phyloP scores from a whole-genome alignment of 2,888 invertebrate species.

The Andrena trimmerana region DNA sequence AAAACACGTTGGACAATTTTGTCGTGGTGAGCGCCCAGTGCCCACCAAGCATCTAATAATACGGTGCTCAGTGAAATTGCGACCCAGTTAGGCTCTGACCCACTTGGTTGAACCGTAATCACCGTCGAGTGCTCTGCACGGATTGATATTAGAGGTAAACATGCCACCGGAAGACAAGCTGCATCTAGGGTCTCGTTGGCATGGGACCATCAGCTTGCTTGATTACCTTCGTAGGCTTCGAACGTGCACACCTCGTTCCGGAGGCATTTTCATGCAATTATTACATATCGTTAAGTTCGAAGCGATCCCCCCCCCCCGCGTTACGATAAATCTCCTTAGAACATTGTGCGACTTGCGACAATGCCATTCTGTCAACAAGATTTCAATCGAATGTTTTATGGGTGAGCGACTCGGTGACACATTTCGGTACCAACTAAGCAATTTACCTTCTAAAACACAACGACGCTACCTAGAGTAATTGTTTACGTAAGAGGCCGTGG shows the following conservation, averaged over 20 bases:
- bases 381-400: neutral
- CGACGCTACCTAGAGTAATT: constrained; percentile 33
- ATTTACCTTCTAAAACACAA: neutral
- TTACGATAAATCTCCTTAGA: neutral
- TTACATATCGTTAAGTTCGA: constrained; percentile 26
- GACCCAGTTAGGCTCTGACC: constrained; percentile 71
- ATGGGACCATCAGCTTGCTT: constrained; percentile 30
- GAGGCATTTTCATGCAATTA: constrained; percentile 32
- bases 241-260: constrained; percentile 16
- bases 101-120: constrained; percentile 69
- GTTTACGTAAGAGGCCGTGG: constrained; percentile 24
- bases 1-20: constrained; percentile 32
- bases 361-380: neutral
- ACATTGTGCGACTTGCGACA: too few relatives aligned
- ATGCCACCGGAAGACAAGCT: constrained; percentile 34
- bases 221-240: constrained; percentile 18
- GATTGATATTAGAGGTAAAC: constrained; percentile 69
- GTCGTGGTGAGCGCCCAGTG: constrained; percentile 29
- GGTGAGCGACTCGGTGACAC: neutral
- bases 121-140: constrained; percentile 53
- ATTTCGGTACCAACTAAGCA: neutral
- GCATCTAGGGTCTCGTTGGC: constrained; percentile 46
- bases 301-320: neutral
- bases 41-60: constrained; percentile 59
- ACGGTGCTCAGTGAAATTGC: constrained; percentile 70